phyloP scores from a whole-genome alignment of 2,888 invertebrate genomes.

The Galerucella nymphaeae region DNA sequence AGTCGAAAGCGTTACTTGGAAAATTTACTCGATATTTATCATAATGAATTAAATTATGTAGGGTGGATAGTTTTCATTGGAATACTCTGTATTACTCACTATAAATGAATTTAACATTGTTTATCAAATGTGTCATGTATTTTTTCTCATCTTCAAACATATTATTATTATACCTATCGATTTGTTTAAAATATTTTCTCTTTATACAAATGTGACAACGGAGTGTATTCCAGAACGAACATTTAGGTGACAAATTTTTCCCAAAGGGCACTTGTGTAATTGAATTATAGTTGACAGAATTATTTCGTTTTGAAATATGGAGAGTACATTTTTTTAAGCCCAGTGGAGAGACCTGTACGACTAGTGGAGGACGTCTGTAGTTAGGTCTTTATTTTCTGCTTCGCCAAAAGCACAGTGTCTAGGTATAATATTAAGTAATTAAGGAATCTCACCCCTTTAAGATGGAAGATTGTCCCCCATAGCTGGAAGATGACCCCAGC shows the following conservation, averaged over 20 bases:
- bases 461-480: too few species aligned
- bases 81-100: too few species aligned
- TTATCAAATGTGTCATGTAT: too few species aligned
- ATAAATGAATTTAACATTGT: too few species aligned
- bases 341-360: background rate
- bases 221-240: background rate
- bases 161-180: background rate
- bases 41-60: too few species aligned
- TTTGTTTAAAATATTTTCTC: background rate
- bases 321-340: background rate
- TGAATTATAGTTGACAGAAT: conserved; percentile 2
- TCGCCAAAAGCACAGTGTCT: background rate
- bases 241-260: background rate
- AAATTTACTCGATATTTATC: conserved; percentile 15
- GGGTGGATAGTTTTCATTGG: too few species aligned
- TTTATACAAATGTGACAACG: background rate
- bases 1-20: conserved; percentile 11
- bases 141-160: background rate
- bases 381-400: background rate
- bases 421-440: too few species aligned
- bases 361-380: background rate
- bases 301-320: conserved; percentile 6
- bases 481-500: too few species aligned
- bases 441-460: too few species aligned
- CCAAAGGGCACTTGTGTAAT: conserved; percentile 1